Base-by-base conservation (phyloP, 2,113 vertebrate genomes). In the Chascanopsetta lugubris region DNA sequence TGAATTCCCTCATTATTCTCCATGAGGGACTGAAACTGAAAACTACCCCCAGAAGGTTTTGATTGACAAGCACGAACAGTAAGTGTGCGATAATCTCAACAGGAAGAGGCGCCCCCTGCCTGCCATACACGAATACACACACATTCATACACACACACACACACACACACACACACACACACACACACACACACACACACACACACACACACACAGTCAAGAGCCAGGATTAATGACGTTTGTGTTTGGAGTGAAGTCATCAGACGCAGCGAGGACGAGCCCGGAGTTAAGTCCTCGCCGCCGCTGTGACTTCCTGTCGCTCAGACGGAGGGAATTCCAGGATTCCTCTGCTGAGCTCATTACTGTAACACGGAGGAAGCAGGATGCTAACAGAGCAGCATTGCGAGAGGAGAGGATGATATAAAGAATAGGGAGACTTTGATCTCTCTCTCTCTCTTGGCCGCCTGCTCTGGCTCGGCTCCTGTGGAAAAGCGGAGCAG, bases 391-490 rank as follows among this genome's bases (percentile, higher is more conserved):
- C 4, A 30, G 29, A 38, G 34, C 11, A 38, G 34, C 11, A 38
- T 38, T 38, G 34, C 15, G 34, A 13, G 34, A 38, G 15, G 13
- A 15, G 34, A 8, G 34, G 34, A 5, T 11, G 34, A 45, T 40
- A 21, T 15, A 25, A 48, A 50, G 69, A 36, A n/a, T n/a, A 34
- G 49, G 15, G 54, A 65, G 69, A 40, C 56, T 62, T 58, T 75
- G 67, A 75, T 78, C 20, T 22, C 30, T 22, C 24, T 20, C 27
- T 20, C 26, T 5, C 30, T 50, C 68, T 68, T 68, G 51, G 83
- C 67, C 13, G 24, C 38, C 69, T 36, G 74, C 32, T 2, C 22
- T 79, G 83, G 80, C 72, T 56, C 49, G 4, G 3, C 59, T 72
- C 57, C 61, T 20, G 58, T 24, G 17, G 61, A 69, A 72, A 32